Evolutionary conservation across 2,888 invertebrate genomes (phyloP).

Genomic region (Automeris io): DNA sequence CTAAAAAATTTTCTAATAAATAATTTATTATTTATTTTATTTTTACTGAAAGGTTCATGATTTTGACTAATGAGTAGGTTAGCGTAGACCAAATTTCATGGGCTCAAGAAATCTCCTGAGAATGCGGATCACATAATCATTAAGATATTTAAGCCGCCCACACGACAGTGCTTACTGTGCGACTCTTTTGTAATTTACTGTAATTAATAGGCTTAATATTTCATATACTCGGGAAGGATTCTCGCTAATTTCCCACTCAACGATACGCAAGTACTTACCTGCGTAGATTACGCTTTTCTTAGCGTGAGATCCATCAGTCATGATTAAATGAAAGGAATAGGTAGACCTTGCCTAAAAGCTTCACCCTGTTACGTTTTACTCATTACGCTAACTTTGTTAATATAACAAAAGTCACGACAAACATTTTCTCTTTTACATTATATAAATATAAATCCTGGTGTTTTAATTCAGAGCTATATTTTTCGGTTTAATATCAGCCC

Average conservation of each 20-base stretch:
- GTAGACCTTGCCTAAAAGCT: slow-evolving; percentile 31
- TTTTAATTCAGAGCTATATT: slow-evolving; percentile 7
- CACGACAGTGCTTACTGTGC: slow-evolving; percentile 24
- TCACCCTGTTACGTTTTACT: slow-evolving; percentile 31
- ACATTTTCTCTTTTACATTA: not conserved
- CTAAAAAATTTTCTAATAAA: too few relatives aligned
- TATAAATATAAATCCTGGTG: not conserved
- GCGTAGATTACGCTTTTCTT: slow-evolving; percentile 37
- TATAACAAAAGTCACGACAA: slow-evolving; percentile 2
- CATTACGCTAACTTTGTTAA: slow-evolving; percentile 38
- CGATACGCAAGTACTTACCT: slow-evolving; percentile 9
- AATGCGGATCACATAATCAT: slow-evolving; percentile 55
- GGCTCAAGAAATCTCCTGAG: slow-evolving; percentile 38
- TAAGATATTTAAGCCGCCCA: slow-evolving; percentile 42
- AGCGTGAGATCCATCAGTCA: slow-evolving; percentile 37
- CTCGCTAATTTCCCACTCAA: slow-evolving; percentile 45
- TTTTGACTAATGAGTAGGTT: too few relatives aligned
- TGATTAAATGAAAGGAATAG: slow-evolving; percentile 39
- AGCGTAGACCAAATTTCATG: slow-evolving; percentile 29
- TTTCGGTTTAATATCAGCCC: too few relatives aligned
- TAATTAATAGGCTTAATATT: slow-evolving; percentile 20
- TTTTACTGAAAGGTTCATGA: too few relatives aligned
- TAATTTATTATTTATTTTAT: too few relatives aligned
- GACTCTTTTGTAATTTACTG: slow-evolving; percentile 14
- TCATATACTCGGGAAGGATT: slow-evolving; percentile 32